phyloP scores from a whole-genome alignment of 2,888 invertebrate species.

The Parascotia fuliginaria region DNA sequence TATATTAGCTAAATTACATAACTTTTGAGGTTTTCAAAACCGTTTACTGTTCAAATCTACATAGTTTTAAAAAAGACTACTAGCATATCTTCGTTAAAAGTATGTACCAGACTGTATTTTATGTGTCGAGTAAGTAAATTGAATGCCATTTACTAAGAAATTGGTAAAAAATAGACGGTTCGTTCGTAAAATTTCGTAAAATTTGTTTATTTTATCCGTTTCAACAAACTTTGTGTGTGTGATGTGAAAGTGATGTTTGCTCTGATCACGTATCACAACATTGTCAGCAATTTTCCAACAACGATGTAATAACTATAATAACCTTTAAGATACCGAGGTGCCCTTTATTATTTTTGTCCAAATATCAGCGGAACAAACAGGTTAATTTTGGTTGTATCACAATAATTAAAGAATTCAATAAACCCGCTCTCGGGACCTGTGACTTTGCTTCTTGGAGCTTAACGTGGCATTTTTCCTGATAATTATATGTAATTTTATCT shows the following conservation, averaged over 20 bases:
- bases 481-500: conserved; percentile 65
- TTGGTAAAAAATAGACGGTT: too few species aligned
- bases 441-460: conserved; percentile 30
- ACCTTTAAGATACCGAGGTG: conserved; percentile 44
- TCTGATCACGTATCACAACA: conserved; percentile 4
- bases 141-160: too few species aligned
- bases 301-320: conserved; percentile 24
- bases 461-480: conserved; percentile 45
- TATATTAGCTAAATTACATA: not conserved
- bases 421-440: conserved; percentile 46
- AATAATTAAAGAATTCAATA: conserved; percentile 64
- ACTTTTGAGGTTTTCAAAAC: not conserved
- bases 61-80: not conserved
- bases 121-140: too few species aligned
- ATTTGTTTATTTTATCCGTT: not conserved
- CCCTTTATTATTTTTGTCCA: conserved; percentile 39
- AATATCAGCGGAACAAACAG: conserved; percentile 49
- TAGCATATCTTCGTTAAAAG: too few species aligned
- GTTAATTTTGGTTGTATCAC: conserved; percentile 51
- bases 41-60: not conserved
- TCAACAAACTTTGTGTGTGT: not conserved
- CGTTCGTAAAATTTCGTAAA: too few species aligned
- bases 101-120: too few species aligned
- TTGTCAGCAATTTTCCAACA: conserved; percentile 19
- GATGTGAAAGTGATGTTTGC: not conserved